Conservation (phyloP, 1,140 invertebrate species). For the Drosophila tristis region DNA sequence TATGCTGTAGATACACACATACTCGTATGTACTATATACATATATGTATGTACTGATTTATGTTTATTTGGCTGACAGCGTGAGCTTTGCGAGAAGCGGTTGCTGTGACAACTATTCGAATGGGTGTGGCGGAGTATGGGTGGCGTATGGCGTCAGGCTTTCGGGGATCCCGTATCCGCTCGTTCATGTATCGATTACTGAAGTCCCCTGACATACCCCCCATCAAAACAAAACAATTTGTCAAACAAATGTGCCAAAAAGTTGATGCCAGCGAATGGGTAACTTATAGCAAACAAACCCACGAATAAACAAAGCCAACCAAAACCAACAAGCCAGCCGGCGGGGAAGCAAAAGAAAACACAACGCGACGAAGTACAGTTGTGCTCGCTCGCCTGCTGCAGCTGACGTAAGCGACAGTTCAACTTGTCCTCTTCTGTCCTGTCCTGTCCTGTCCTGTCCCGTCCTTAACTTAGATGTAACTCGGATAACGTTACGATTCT, state of each 20-base stretch:
- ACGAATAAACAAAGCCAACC: conserved; percentile 22
- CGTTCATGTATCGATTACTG: conserved; percentile 69
- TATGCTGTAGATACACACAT: background rate
- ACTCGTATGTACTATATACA: conserved; percentile 7
- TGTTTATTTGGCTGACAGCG: conserved; percentile 71
- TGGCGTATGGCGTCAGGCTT: conserved; percentile 11
- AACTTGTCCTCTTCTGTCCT: too few species aligned
- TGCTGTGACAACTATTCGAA: conserved; percentile 70
- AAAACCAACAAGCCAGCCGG: conserved; percentile 10
- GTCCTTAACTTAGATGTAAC: too few species aligned
- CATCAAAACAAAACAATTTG: conserved; percentile 77
- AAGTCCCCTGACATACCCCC: conserved; percentile 34
- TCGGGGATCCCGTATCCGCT: background rate
- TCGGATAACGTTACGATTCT: too few species aligned
- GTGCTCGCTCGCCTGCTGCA: conserved; percentile 23
- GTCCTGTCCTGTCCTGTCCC: too few species aligned
- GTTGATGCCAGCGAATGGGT: conserved; percentile 73
- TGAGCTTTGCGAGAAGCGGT: conserved; percentile 48
- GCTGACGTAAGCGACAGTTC: conserved; percentile 33
- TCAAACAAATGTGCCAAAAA: conserved; percentile 80
- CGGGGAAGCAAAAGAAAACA: conserved; percentile 17
- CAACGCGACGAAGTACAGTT: conserved; percentile 47
- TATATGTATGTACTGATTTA: conserved; percentile 36
- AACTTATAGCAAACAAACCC: conserved; percentile 57
- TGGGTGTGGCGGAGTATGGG: conserved; percentile 33